Evolutionary conservation across 2,888 invertebrate species (phyloP), one percentile per base, ranked within the genome.

Genomic region (Drosophila mayaguana): DNA sequence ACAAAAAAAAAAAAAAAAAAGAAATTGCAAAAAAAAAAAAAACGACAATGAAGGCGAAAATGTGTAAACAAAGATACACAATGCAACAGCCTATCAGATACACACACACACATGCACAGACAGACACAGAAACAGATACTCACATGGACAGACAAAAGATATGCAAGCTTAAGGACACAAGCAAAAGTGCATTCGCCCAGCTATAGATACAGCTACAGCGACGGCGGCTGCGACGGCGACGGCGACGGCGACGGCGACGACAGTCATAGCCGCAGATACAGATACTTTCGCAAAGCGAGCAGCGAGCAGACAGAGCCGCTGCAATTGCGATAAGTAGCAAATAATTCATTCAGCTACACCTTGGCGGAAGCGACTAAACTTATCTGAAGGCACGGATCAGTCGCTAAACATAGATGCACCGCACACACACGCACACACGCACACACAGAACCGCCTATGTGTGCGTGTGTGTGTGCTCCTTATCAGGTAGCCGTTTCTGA

Each of bases 81-180:
- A 80, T 72, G 76, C 42, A 64, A 56, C 50, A 63, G 50, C 50
- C 64, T 69, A 78, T 69, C 83, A 73, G 66, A 72, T 51, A 70
- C 34, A 60, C 50, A 65, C 34, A 36, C 53, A 36, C n/a, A 53
- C n/a, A 18, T n/a, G n/a, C 43, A 11, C 18, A 40, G 45, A n/a
- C n/a, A 54, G n/a, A 53, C 38, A 32, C 63, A 61, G 36, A 6
- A 36, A 36, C 38, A 20, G 46, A 53, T 12, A 65, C 16, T 9
- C 46, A 38, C 38, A 38, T 38, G 28, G 28, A 28, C 48, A 48
- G 28, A 48, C 42, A 53, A 71, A 45, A 75, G 70, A 75, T 53
- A 72, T 55, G 56, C 66, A 54, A 65, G 69, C 80, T 80, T 90
- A 91, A 91, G 91, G 91, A 91, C 90, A 83, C 83, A 78, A 82